A percentile compares a stretch with the other conserved stretches of the same genome.
Evolutionary conservation across 1,140 invertebrate genomes (phyloP).

Genomic region (Drosophila ercepeae): DNA sequence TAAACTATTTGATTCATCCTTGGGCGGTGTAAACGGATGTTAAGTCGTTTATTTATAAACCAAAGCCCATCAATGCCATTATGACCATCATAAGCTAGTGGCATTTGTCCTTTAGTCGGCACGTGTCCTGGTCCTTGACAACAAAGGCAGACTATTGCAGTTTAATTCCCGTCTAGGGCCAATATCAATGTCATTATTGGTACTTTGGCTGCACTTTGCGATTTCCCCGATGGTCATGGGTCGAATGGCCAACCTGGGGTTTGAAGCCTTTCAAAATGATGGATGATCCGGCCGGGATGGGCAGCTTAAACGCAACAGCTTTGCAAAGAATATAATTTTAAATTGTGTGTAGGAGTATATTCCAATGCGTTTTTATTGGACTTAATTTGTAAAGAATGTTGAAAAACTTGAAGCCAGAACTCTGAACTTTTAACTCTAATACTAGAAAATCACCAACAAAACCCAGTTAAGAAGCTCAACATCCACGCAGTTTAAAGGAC

Average conservation of each 20-base stretch:
- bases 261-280: conserved; percentile 25
- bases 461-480: background rate
- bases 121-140: conserved; percentile 31
- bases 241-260: conserved; percentile 5
- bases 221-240: conserved; percentile 2
- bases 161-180: conserved; percentile 2
- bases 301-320: background rate
- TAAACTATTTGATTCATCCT: background rate
- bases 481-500: background rate
- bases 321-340: background rate
- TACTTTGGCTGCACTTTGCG: conserved; percentile 47
- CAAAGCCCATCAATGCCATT: conserved; percentile 41
- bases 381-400: too few relatives aligned
- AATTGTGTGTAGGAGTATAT: too few relatives aligned
- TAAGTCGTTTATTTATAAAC: conserved; percentile 35
- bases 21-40: background rate
- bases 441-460: background rate
- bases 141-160: conserved; percentile 3
- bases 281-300: conserved; percentile 9
- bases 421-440: background rate
- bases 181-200: conserved; percentile 47
- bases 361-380: too few relatives aligned
- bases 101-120: conserved; percentile 5
- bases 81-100: conserved; percentile 31
- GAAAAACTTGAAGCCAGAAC: background rate